These are phyloP conservation scores for Apus apus DNA, from an alignment of 2,113 vertebrate genomes.

Conservation along the genomic window DNA sequence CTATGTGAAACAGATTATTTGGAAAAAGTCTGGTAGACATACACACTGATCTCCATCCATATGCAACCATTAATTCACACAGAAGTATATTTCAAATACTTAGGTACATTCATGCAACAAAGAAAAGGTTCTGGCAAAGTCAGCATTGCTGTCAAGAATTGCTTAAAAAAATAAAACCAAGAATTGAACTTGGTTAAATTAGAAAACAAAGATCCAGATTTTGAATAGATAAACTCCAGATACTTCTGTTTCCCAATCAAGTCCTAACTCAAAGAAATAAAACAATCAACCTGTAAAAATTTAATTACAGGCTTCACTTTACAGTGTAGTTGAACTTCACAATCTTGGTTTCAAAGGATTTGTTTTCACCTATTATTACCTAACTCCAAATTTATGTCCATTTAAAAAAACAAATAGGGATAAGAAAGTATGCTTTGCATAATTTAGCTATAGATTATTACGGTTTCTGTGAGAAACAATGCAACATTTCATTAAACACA, in stretches of 20 bases:
- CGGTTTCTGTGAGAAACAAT: not conserved
- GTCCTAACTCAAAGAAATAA: not conserved
- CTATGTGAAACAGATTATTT: not conserved
- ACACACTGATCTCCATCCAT: not conserved
- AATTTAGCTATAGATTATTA: not conserved
- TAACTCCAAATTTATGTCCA: not conserved
- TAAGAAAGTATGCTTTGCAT: not conserved
- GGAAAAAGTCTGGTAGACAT: not conserved
- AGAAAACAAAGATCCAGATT: not conserved
- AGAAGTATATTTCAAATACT: not conserved
- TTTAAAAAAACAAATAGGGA: not conserved
- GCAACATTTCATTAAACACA: not conserved
- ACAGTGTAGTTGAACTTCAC: not conserved
- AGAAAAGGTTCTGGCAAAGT: not conserved
- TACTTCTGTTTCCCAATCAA: not conserved
- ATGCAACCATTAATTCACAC: not conserved
- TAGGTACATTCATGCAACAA: not conserved
- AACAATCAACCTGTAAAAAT: not conserved
- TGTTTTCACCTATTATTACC: not conserved
- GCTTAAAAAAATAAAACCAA: not conserved
- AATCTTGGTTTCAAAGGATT: not conserved
- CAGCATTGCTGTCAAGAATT: not conserved
- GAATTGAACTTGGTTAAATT: not conserved
- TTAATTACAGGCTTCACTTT: not conserved
- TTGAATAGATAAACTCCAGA: not conserved